Percentiles rank a stretch among this genome's conserved stretches.
phyloP scores from a whole-genome alignment of 1,140 invertebrate species.

The Saccostrea glomerata region DNA sequence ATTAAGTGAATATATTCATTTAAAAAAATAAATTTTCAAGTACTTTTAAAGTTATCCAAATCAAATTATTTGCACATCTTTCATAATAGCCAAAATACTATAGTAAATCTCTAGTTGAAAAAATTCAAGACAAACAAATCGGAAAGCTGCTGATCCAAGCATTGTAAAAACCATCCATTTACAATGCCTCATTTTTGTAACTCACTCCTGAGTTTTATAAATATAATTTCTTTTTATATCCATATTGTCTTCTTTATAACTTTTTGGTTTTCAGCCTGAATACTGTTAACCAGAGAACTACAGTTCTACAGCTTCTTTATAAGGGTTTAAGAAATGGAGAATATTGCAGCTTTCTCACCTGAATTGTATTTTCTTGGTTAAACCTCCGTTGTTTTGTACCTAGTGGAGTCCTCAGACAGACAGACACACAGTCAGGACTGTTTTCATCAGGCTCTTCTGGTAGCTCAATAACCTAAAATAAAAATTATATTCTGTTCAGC shows the following conservation, averaged over 20 bases:
- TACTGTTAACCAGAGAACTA: no score
- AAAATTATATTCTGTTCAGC: no score
- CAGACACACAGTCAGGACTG: constrained; percentile 46
- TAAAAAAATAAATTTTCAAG: no score
- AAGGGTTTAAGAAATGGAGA: not conserved
- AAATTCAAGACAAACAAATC: not conserved
- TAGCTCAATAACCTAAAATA: constrained; percentile 54
- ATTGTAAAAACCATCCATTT: no score
- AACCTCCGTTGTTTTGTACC: constrained; percentile 59
- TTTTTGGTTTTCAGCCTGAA: no score
- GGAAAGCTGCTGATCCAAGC: no score
- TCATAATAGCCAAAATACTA: not conserved
- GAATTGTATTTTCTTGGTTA: constrained; percentile 53
- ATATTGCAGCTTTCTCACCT: constrained; percentile 52
- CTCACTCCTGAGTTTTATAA: no score
- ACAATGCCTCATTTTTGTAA: no score
- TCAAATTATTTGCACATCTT: not conserved
- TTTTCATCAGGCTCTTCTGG: constrained; percentile 61
- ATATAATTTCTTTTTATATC: no score
- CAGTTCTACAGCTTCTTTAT: not conserved
- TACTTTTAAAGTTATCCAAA: no score
- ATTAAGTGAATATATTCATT: no score
- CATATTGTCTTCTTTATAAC: no score
- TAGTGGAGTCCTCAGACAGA: constrained; percentile 62
- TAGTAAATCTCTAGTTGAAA: not conserved